phyloP scores from a whole-genome alignment of 2,888 invertebrate species.

The Ellobium chinense region DNA sequence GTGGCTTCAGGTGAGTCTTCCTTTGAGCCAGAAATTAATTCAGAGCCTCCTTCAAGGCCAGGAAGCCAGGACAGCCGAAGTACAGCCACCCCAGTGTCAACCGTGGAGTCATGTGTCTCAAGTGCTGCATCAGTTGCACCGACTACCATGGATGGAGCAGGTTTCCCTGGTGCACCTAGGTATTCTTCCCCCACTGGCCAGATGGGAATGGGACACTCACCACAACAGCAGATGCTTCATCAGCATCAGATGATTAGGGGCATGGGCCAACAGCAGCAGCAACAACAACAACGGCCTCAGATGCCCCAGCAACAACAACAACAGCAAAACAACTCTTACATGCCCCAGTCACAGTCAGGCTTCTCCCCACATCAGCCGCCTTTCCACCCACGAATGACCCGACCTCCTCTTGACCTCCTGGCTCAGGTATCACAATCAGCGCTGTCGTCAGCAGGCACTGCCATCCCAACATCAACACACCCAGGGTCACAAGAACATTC shows the following conservation, averaged over 20 bases:
- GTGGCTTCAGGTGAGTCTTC: constrained; percentile 42
- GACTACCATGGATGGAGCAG: background rate
- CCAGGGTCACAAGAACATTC: constrained; percentile 31
- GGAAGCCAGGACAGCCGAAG: constrained; percentile 28
- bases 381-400: constrained; percentile 29
- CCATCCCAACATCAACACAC: constrained; percentile 36
- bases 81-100: background rate
- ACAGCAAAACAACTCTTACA: background rate
- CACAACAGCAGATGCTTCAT: constrained; percentile 48
- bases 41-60: constrained; percentile 25
- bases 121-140: background rate
- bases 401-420: constrained; percentile 51
- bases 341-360: constrained; percentile 24
- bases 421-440: constrained; percentile 49
- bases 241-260: background rate
- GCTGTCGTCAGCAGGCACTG: constrained; percentile 50
- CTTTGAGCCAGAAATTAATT: constrained; percentile 11
- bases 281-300: constrained; percentile 5
- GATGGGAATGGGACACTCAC: constrained; percentile 23
- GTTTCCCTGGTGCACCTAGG: background rate
- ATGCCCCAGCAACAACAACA: constrained; percentile 24
- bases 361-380: constrained; percentile 34
- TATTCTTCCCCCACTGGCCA: background rate
- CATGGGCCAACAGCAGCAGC: background rate
- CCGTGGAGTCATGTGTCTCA: background rate